Conservation (phyloP, 92 coral and sea anemone species). For the Epizoanthus scotinus region DNA sequence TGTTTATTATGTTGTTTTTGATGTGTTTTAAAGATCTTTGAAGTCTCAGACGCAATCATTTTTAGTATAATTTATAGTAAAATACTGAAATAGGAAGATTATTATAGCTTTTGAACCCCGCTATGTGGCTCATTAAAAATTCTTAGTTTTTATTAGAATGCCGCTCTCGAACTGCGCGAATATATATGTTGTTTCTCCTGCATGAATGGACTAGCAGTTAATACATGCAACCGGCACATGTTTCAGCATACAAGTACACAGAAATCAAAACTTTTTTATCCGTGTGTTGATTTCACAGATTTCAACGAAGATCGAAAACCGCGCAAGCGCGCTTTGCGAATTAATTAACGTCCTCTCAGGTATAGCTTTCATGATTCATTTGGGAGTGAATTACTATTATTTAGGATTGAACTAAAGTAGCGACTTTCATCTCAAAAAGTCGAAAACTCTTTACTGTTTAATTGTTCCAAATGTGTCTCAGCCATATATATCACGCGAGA, state of each 20-base stretch:
- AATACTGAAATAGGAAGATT: too few species aligned
- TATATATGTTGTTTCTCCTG: background rate
- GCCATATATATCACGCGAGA: too few species aligned
- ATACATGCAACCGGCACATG: background rate
- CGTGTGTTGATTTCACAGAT: background rate
- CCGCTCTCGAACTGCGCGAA: conserved; percentile 6
- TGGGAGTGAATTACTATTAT: too few species aligned
- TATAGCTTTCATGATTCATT: too few species aligned
- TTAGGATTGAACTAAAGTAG: too few species aligned
- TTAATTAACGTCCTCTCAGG: too few species aligned
- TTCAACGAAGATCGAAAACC: background rate
- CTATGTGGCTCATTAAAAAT: conserved; percentile 21
- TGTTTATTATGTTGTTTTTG: background rate
- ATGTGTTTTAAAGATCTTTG: background rate
- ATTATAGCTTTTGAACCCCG: conserved; percentile 23
- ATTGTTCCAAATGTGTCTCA: too few species aligned
- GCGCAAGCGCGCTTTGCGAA: background rate
- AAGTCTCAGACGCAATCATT: conserved; percentile 1
- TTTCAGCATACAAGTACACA: background rate
- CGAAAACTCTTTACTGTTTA: too few species aligned
- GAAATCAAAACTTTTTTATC: too few species aligned
- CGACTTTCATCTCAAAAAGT: too few species aligned
- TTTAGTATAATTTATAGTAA: too few species aligned
- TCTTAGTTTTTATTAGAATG: conserved; percentile 21
- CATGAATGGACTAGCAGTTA: background rate